Percentiles rank a stretch among this genome's conserved stretches.
Evolutionary conservation across 2,888 invertebrate species (phyloP).

Genomic region (Limulus polyphemus): DNA sequence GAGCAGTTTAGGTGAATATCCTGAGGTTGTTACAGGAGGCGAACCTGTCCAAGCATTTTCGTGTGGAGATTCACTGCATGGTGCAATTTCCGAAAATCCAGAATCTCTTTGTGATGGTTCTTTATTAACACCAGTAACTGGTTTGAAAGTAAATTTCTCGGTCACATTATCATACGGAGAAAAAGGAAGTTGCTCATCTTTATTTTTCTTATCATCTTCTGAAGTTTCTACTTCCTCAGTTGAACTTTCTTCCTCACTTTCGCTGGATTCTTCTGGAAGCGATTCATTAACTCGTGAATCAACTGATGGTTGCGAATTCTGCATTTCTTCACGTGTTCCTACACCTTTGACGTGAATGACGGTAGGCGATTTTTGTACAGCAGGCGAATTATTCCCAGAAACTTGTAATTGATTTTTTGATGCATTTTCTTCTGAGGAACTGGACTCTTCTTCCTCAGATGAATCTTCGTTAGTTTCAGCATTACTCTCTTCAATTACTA

Average conservation of each 20-base stretch:
- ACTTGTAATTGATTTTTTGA: background rate
- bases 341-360: slow-evolving; percentile 25
- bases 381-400: background rate
- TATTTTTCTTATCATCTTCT: background rate
- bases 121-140: background rate
- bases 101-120: slow-evolving; percentile 9
- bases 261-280: slow-evolving; percentile 15
- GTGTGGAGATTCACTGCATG: slow-evolving; percentile 4
- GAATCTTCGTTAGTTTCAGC: slow-evolving; percentile 8
- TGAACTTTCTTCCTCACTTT: slow-evolving; percentile 4
- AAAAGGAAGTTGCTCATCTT: background rate
- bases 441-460: slow-evolving; percentile 21
- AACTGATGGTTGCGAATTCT: background rate
- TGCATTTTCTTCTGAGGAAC: background rate
- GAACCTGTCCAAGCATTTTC: no score
- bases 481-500: slow-evolving; percentile 2
- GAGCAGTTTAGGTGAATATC: background rate
- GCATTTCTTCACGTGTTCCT: background rate
- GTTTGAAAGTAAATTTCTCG: background rate
- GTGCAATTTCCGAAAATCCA: slow-evolving; percentile 8
- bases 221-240: background rate
- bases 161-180: background rate
- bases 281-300: background rate
- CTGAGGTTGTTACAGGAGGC: background rate
- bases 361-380: slow-evolving; percentile 20